Evolutionary conservation across 2,797 vertebrate species (phyloP).

Genomic region (Anguilla marmorata): DNA sequence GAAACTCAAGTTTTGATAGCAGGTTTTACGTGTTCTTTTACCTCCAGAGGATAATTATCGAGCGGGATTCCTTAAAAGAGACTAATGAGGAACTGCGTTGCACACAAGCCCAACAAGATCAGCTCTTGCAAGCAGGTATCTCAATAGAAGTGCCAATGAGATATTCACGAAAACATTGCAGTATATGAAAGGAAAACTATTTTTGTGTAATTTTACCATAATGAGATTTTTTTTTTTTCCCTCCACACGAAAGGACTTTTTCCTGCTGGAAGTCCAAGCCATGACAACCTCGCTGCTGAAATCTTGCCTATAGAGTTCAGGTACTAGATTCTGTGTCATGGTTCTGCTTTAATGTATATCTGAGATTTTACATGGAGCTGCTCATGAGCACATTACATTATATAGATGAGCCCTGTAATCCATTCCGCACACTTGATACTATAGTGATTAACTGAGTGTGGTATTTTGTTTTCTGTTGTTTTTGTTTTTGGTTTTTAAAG

Average conservation of each 20-base stretch:
- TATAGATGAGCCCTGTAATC: background rate
- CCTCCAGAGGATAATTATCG: slow-evolving; percentile 84
- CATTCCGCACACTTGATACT: background rate
- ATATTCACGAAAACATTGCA: background rate
- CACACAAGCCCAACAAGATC: slow-evolving; percentile 89
- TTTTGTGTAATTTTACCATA: background rate
- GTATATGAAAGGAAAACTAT: background rate
- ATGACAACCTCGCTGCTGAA: slow-evolving; percentile 93
- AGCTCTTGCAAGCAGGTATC: slow-evolving; percentile 87
- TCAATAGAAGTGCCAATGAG: background rate
- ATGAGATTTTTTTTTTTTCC: background rate
- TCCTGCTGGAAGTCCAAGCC: slow-evolving; percentile 75
- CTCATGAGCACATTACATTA: background rate
- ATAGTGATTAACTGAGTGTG: background rate
- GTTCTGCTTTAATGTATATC: background rate
- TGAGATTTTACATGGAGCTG: background rate
- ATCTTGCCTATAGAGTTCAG: slow-evolving; percentile 91
- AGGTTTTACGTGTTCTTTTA: slow-evolving; percentile 21
- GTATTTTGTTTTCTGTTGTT: background rate
- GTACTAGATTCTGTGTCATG: slow-evolving; percentile 60
- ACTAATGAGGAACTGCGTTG: slow-evolving; percentile 93
- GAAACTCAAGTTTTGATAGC: slow-evolving; percentile 5
- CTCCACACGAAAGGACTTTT: slow-evolving; percentile 57
- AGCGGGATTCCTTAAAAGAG: slow-evolving; percentile 92
- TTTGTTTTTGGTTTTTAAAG: background rate